Conservation (phyloP, 2,888 invertebrate species). For the Bellardia pandia region DNA sequence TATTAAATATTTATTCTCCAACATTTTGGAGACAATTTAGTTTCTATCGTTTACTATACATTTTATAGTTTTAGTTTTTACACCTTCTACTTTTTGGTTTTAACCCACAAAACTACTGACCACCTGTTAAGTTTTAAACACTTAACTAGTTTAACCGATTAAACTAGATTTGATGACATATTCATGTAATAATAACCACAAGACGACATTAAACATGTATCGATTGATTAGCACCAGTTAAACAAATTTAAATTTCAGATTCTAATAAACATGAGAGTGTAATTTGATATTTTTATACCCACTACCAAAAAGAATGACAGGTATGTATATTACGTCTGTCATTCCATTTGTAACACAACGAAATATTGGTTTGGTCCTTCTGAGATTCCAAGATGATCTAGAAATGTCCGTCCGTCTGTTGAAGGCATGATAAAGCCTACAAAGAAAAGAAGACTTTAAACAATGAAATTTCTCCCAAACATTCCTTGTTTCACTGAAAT, state of each 20-base stretch:
- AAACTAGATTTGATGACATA: constrained; percentile 51
- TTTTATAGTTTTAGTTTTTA: constrained; percentile 29
- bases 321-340: too few relatives aligned
- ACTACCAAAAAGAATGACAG: too few relatives aligned
- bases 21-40: constrained; percentile 41
- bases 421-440: too few relatives aligned
- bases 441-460: too few relatives aligned
- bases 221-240: background rate
- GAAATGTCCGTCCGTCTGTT: too few relatives aligned
- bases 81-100: constrained; percentile 41
- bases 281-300: background rate
- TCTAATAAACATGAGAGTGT: background rate
- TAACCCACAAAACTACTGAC: constrained; percentile 68
- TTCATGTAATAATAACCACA: constrained; percentile 23
- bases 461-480: too few relatives aligned
- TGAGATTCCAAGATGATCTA: too few relatives aligned
- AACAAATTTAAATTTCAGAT: background rate
- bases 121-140: constrained; percentile 52
- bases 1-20: background rate
- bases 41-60: constrained; percentile 9
- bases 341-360: too few relatives aligned
- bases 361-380: too few relatives aligned
- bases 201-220: background rate
- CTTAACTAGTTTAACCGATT: constrained; percentile 52
- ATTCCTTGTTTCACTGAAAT: too few relatives aligned